Conservation (phyloP, 2,888 invertebrate genomes). For the Cerastoderma edule region DNA sequence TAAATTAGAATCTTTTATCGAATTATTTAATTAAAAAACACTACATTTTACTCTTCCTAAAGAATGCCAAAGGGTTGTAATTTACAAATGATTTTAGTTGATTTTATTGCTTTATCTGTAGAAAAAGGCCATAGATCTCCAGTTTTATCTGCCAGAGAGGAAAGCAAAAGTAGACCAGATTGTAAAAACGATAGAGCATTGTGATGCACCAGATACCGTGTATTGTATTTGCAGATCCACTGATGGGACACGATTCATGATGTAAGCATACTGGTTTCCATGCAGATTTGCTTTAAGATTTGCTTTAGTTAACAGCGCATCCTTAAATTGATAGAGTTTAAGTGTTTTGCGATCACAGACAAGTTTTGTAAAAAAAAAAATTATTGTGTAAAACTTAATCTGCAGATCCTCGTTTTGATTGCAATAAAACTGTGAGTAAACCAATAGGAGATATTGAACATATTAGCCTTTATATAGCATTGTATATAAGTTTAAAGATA, state of each 20-base stretch:
- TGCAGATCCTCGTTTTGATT: not conserved
- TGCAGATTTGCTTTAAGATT: no score
- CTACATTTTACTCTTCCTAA: not conserved
- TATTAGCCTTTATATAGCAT: no score
- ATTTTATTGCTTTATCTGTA: constrained; percentile 36
- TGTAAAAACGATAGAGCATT: constrained; percentile 74
- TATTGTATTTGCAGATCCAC: constrained; percentile 98
- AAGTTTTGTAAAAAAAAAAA: no score
- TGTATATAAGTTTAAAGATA: no score
- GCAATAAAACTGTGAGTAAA: not conserved
- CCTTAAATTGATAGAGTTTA: no score
- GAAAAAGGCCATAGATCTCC: constrained; percentile 68
- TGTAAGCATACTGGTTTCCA: no score
- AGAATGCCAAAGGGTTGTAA: not conserved
- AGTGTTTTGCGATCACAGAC: no score
- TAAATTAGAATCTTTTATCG: no score
- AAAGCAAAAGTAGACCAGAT: constrained; percentile 78
- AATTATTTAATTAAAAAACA: no score
- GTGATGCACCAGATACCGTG: constrained; percentile 65
- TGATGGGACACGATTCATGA: constrained; percentile 98
- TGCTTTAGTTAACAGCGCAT: no score
- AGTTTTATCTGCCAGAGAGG: constrained; percentile 74
- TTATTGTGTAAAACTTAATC: no score
- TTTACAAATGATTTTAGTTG: not conserved
- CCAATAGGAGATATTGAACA: no score